phyloP scores from a whole-genome alignment of 2,113 vertebrate genomes.

The Pygoscelis adeliae region DNA sequence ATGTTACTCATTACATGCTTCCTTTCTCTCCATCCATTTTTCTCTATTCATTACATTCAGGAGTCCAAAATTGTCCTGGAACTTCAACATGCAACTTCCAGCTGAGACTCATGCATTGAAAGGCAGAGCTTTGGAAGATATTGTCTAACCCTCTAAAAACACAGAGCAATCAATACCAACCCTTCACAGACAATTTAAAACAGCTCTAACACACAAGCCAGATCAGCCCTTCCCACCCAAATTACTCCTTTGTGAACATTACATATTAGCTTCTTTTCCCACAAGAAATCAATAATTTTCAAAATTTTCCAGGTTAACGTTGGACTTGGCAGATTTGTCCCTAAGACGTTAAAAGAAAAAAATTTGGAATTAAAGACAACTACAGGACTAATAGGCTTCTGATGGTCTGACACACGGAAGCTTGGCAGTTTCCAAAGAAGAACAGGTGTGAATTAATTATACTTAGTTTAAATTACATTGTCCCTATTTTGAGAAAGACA shows the following conservation, averaged over 20 bases:
- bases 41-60: neutral
- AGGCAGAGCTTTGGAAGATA: neutral
- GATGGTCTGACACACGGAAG: neutral
- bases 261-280: neutral
- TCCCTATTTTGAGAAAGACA: neutral
- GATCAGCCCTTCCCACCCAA: neutral
- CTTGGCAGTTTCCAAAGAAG: neutral
- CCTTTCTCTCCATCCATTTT: neutral
- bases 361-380: neutral
- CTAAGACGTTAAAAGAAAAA: neutral
- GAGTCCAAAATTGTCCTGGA: neutral
- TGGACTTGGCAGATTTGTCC: neutral
- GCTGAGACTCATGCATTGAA: neutral
- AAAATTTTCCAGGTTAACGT: neutral
- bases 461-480: neutral
- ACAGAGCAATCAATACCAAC: neutral
- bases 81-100: neutral
- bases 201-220: neutral
- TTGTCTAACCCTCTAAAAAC: neutral
- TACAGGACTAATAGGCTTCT: neutral
- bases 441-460: neutral
- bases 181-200: neutral
- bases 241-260: neutral
- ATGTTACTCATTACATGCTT: neutral
- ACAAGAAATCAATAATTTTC: neutral